Percentiles rank a stretch among this genome's conserved stretches.
phyloP scores from a whole-genome alignment of 2,888 invertebrate species.

The Drepana falcataria region DNA sequence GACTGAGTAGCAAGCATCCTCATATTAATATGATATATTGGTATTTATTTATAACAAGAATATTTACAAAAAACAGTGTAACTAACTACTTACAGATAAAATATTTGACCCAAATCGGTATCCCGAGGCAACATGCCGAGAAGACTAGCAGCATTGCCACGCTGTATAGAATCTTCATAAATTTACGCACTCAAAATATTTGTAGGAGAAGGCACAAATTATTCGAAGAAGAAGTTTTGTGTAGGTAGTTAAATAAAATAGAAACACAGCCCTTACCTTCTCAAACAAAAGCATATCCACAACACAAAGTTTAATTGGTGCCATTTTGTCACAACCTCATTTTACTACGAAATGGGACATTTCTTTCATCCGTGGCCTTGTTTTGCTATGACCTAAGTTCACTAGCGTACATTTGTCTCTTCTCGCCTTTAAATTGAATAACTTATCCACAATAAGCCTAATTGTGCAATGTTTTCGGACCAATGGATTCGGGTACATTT shows the following conservation, averaged over 20 bases:
- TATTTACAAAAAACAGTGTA: no score
- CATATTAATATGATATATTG: no score
- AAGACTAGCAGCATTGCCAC: no score
- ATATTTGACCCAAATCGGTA: no score
- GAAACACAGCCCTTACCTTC: neutral
- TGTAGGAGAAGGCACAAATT: no score
- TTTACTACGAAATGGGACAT: neutral
- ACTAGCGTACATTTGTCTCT: neutral
- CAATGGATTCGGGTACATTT: constrained; percentile 81
- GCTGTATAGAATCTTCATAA: no score
- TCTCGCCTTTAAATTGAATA: constrained; percentile 33
- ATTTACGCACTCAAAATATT: no score
- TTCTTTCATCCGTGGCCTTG: neutral
- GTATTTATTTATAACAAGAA: no score
- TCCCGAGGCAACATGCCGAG: no score
- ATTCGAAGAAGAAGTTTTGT: no score
- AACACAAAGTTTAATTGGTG: neutral
- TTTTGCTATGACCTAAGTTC: constrained; percentile 30
- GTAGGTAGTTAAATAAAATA: neutral
- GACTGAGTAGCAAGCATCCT: no score
- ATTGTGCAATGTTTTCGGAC: constrained; percentile 79
- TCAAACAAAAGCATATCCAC: neutral
- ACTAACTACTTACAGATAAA: no score
- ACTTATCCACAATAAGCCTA: constrained; percentile 74
- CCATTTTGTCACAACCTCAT: neutral